These are phyloP conservation scores for Uropetala carovei DNA, from an alignment of 2,888 invertebrate genomes.

Conservation along the genomic window DNA sequence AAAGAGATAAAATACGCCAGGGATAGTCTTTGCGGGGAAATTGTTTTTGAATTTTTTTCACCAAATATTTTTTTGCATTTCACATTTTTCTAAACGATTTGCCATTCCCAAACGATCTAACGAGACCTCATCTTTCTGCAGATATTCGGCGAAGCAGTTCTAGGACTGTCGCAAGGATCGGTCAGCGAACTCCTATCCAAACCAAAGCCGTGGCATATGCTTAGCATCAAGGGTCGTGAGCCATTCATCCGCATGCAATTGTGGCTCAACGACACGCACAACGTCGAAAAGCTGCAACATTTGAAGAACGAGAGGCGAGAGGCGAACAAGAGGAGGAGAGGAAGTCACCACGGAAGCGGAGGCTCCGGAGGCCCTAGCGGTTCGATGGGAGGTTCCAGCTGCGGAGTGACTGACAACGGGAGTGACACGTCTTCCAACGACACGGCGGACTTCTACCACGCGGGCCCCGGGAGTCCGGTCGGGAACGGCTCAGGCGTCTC, in stretches of 20 bases:
- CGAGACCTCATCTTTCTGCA: slow-evolving; percentile 72
- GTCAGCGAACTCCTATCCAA: slow-evolving; percentile 98
- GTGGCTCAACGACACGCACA: slow-evolving; percentile 97
- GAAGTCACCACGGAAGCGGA: slow-evolving; percentile 72
- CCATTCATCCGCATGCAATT: slow-evolving; percentile 97
- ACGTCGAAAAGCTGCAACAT: slow-evolving; percentile 94
- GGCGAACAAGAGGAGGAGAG: slow-evolving; percentile 91
- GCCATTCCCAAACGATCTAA: background rate
- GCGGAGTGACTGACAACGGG: slow-evolving; percentile 89
- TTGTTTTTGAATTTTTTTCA: background rate
- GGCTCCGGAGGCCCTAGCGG: slow-evolving; percentile 72
- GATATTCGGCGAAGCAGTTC: slow-evolving; percentile 98
- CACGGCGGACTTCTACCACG: slow-evolving; percentile 92
- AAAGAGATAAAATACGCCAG: too few relatives aligned
- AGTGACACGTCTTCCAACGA: slow-evolving; percentile 93
- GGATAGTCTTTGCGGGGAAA: too few relatives aligned
- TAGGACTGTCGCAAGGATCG: slow-evolving; percentile 97
- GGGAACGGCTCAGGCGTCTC: slow-evolving; percentile 24
- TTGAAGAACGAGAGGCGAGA: slow-evolving; percentile 93
- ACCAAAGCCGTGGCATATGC: slow-evolving; percentile 99
- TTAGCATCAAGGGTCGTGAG: slow-evolving; percentile 97
- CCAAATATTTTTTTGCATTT: background rate
- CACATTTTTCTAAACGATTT: too few relatives aligned
- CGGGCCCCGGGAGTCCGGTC: slow-evolving; percentile 86
- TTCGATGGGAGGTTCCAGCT: slow-evolving; percentile 77